Conservation (phyloP, 2,113 vertebrate species). For the Eupsittula cactorum region DNA sequence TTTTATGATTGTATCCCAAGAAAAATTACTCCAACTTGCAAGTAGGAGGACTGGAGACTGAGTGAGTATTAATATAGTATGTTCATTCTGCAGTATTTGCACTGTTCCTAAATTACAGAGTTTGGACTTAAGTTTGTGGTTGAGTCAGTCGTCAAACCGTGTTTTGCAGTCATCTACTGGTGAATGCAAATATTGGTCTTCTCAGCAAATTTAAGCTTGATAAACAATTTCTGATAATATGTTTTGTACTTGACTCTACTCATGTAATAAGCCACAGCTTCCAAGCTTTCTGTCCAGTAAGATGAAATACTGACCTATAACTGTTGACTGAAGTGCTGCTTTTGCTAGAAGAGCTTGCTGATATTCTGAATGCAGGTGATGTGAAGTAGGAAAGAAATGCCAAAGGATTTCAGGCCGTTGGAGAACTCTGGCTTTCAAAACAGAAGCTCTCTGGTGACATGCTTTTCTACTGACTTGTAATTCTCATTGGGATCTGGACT, state of each 20-base stretch:
- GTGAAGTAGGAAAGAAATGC: neutral
- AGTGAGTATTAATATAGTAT: neutral
- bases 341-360: neutral
- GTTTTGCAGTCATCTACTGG: neutral
- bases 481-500: neutral
- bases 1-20: rapidly evolving
- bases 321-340: neutral
- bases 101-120: neutral
- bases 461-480: neutral
- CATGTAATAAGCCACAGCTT: neutral
- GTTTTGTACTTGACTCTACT: neutral
- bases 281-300: neutral
- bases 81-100: neutral
- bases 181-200: neutral
- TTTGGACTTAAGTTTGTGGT: neutral
- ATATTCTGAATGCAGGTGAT: neutral
- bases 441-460: neutral
- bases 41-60: neutral
- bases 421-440: neutral
- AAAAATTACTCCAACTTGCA: neutral
- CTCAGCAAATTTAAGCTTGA: neutral
- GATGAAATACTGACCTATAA: neutral
- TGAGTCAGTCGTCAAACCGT: neutral
- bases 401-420: neutral
- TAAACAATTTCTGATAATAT: neutral